A percentile compares a stretch with the other conserved stretches of the same genome.
phyloP scores from a whole-genome alignment of 2,888 invertebrate species.

The Lasioglossum lativentre region DNA sequence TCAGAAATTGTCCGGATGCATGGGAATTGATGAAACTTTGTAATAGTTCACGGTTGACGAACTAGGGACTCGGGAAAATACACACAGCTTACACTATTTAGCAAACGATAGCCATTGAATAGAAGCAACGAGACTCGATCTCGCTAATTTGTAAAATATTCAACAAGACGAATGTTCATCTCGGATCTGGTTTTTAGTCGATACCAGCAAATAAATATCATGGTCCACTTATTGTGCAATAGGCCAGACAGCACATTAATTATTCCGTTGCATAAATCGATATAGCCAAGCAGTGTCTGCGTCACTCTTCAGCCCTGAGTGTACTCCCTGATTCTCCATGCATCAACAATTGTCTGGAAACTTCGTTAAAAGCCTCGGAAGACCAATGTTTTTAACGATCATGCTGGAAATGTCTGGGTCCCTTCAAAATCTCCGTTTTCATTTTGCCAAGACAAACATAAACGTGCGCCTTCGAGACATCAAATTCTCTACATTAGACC shows the following conservation, averaged over 20 bases:
- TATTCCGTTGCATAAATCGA: slow-evolving; percentile 5
- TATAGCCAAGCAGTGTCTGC: background rate
- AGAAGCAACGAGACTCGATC: background rate
- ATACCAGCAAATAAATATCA: background rate
- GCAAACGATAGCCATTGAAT: background rate
- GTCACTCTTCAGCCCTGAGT: slow-evolving; percentile 4
- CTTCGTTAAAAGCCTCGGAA: background rate
- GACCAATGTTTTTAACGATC: slow-evolving; percentile 3
- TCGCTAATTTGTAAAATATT: background rate
- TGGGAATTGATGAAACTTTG: background rate
- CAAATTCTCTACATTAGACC: background rate
- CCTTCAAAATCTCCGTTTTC: background rate
- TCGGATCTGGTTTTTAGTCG: background rate
- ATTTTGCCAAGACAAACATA: background rate
- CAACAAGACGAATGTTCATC: background rate
- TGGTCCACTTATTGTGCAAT: slow-evolving; percentile 3
- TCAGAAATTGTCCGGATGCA: slow-evolving; percentile 10
- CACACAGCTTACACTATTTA: background rate
- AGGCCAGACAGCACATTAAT: slow-evolving; percentile 10
- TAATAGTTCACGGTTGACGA: background rate
- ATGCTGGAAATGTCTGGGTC: background rate
- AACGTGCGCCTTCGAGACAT: background rate
- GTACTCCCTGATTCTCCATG: background rate
- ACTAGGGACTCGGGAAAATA: background rate
- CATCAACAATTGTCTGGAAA: slow-evolving; percentile 1